These are phyloP conservation scores for Eupithecia subfuscata DNA, from an alignment of 2,888 invertebrate genomes.

Conservation along the genomic window DNA sequence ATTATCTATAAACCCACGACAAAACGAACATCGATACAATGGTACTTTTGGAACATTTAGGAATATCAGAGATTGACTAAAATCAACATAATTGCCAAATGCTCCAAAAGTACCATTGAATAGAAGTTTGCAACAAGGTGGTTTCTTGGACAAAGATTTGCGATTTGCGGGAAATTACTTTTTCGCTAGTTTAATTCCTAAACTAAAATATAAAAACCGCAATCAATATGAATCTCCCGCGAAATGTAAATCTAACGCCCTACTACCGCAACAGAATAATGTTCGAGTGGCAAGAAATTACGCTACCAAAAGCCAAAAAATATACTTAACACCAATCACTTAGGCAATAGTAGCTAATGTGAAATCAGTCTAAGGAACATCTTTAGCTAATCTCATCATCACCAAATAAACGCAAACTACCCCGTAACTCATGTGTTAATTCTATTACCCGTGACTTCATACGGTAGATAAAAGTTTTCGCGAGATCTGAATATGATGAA, in stretches of 20 bases:
- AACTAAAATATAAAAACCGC: background rate
- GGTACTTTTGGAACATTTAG: too few relatives aligned
- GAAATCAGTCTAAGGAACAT: background rate
- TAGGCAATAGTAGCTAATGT: background rate
- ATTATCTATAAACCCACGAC: too few relatives aligned
- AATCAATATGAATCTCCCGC: background rate
- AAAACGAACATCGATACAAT: too few relatives aligned
- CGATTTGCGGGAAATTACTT: too few relatives aligned
- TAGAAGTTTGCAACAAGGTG: too few relatives aligned
- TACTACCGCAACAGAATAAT: background rate
- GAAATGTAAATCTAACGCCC: too few relatives aligned
- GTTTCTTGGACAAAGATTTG: too few relatives aligned
- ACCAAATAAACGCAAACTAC: background rate
- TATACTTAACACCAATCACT: background rate
- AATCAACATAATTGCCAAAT: too few relatives aligned
- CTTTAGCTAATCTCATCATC: background rate
- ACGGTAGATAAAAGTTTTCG: background rate
- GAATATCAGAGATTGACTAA: too few relatives aligned
- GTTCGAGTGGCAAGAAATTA: background rate
- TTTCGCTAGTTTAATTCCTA: background rate
- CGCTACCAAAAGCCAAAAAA: background rate
- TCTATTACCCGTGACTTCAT: background rate
- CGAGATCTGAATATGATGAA: background rate
- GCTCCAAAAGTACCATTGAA: too few relatives aligned
- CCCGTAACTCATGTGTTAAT: background rate